Percentiles rank a stretch among this genome's conserved stretches.
Conservation (phyloP, 2,888 invertebrate genomes). For the Pandemis cinnamomeana region DNA sequence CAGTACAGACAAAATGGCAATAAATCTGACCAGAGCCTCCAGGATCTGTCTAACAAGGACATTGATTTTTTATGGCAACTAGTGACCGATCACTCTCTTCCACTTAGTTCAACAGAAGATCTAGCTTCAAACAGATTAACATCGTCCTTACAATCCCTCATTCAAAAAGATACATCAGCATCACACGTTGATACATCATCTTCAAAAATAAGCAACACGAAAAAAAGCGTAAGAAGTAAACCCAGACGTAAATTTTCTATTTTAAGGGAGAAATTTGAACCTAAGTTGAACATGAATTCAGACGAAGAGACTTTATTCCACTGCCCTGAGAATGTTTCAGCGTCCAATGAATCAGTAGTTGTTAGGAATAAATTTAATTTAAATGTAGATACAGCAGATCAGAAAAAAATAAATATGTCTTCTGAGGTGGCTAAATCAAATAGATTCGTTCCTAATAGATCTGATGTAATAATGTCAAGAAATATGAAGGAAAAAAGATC, state of each 20-base stretch:
- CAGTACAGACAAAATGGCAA: constrained; percentile 63
- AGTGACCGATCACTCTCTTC: constrained; percentile 71
- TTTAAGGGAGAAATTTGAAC: constrained; percentile 84
- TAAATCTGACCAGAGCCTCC: constrained; percentile 60
- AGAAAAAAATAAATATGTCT: constrained; percentile 53
- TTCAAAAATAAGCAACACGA: constrained; percentile 69
- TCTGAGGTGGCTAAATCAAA: constrained; percentile 44
- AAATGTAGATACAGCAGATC: constrained; percentile 46
- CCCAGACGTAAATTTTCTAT: constrained; percentile 85
- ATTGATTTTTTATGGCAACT: constrained; percentile 78
- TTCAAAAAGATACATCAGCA: constrained; percentile 69
- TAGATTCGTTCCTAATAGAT: constrained; percentile 33
- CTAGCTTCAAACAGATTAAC: constrained; percentile 69
- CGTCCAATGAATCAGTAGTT: constrained; percentile 58
- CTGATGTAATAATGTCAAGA: constrained; percentile 56
- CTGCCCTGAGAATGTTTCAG: constrained; percentile 65
- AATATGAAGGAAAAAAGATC: constrained; percentile 81
- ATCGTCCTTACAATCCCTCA: constrained; percentile 76
- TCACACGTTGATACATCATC: constrained; percentile 54
- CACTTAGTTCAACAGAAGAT: constrained; percentile 65
- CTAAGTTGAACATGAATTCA: constrained; percentile 71
- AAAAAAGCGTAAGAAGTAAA: constrained; percentile 70
- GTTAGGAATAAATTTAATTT: constrained; percentile 60
- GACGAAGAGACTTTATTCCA: constrained; percentile 79
- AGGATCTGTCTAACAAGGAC: constrained; percentile 73